Conservation (phyloP, 2,797 vertebrate genomes). For the Ciconia nigra region DNA sequence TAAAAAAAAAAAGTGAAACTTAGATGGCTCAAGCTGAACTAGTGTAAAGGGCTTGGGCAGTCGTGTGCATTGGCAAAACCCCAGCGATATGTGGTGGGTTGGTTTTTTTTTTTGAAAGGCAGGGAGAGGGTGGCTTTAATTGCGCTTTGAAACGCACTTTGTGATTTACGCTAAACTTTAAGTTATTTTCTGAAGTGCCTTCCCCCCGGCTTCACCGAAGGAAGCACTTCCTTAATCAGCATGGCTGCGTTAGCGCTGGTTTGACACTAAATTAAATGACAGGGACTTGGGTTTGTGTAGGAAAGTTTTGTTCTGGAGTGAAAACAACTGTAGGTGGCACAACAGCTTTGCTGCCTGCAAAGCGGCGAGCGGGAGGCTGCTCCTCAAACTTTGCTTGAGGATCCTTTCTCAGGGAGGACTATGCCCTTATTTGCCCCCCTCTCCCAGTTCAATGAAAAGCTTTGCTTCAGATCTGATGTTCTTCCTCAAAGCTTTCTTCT, state of each 20-base stretch:
- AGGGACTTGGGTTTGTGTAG: neutral
- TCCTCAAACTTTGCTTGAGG: neutral
- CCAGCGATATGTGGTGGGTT: neutral
- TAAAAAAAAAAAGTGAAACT: neutral
- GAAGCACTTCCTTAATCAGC: slow-evolving; percentile 30
- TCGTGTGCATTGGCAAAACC: neutral
- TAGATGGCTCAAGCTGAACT: rapidly evolving
- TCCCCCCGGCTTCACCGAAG: neutral
- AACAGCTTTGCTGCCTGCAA: neutral
- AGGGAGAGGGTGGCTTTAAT: neutral
- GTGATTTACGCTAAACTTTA: rapidly evolving
- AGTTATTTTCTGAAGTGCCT: neutral
- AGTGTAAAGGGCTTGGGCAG: rapidly evolving
- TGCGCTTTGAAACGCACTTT: rapidly evolving
- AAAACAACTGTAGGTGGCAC: slow-evolving; percentile 41
- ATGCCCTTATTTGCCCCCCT: no score
- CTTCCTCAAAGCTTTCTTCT: neutral
- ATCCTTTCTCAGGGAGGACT: rapidly evolving
- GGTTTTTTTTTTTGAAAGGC: neutral
- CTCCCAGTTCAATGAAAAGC: rapidly evolving
- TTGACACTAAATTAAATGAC: neutral
- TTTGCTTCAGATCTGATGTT: neutral
- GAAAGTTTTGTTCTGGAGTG: neutral
- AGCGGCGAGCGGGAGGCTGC: neutral
- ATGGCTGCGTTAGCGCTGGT: neutral